phyloP scores from a whole-genome alignment of 2,888 invertebrate genomes.

The Lacanobia oleracea region DNA sequence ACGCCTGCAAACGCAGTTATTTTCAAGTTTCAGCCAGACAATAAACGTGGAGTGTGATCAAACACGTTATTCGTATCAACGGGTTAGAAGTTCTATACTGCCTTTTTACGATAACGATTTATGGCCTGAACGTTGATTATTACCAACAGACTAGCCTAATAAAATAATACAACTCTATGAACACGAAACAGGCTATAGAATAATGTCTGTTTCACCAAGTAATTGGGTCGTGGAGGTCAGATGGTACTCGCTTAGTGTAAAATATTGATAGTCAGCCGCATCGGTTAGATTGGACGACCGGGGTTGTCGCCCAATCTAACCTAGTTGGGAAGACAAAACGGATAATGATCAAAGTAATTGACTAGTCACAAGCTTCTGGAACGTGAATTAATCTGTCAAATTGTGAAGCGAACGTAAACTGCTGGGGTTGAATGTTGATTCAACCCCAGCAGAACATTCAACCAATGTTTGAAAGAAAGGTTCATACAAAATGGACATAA shows the following conservation, averaged over 20 bases:
- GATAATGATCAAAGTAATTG: background rate
- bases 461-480: background rate
- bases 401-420: background rate
- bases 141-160: conserved; percentile 16
- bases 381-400: background rate
- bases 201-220: conserved; percentile 7
- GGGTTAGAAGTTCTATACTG: conserved; percentile 16
- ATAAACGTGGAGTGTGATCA: conserved; percentile 12
- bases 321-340: background rate
- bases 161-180: conserved; percentile 33
- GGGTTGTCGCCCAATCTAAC: too few species aligned
- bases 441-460: too few species aligned
- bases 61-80: conserved; percentile 32
- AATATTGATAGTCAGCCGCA: conserved; percentile 39
- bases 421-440: too few species aligned
- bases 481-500: too few species aligned
- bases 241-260: conserved; percentile 9
- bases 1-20: background rate
- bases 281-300: conserved; percentile 8
- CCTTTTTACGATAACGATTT: conserved; percentile 33
- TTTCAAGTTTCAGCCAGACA: background rate
- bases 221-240: conserved; percentile 36
- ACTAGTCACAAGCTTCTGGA: background rate
- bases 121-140: conserved; percentile 3
- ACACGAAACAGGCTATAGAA: conserved; percentile 15